These are phyloP conservation scores for Myiotriccus ornatus DNA, from an alignment of 2,797 vertebrate species.

Conservation along the genomic window DNA sequence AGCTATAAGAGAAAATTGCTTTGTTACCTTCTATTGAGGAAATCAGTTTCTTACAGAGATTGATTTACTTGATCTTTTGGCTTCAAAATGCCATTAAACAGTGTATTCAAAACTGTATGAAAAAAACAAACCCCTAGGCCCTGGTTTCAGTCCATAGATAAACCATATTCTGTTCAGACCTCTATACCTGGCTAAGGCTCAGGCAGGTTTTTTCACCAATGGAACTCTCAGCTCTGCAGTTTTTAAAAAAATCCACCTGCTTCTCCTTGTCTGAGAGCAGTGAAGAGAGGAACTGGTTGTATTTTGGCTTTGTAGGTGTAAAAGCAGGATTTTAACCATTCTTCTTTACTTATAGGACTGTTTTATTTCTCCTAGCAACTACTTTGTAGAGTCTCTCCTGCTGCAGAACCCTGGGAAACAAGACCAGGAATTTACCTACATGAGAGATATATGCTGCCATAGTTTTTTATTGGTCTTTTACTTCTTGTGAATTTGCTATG, in stretches of 20 bases:
- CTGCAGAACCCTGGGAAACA: neutral
- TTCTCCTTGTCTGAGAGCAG: neutral
- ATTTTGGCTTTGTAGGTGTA: neutral
- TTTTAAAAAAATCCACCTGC: neutral
- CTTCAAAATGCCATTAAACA: neutral
- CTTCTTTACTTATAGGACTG: neutral
- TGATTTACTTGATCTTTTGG: neutral
- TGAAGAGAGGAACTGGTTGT: neutral
- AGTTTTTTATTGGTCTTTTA: neutral
- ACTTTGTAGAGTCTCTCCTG: neutral
- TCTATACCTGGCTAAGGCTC: neutral
- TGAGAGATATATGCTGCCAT: neutral
- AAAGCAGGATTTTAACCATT: neutral
- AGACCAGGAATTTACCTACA: neutral
- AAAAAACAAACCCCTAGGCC: neutral
- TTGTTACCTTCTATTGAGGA: neutral
- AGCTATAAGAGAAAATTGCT: neutral
- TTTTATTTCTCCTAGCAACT: neutral
- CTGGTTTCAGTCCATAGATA: neutral
- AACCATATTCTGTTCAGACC: neutral
- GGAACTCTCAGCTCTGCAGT: neutral
- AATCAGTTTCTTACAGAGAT: neutral
- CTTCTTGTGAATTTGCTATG: slow-evolving; percentile 23
- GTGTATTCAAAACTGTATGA: neutral
- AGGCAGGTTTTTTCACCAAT: neutral